Evolutionary conservation across 2,113 vertebrate genomes (phyloP).

Genomic region (Osmerus mordax): DNA sequence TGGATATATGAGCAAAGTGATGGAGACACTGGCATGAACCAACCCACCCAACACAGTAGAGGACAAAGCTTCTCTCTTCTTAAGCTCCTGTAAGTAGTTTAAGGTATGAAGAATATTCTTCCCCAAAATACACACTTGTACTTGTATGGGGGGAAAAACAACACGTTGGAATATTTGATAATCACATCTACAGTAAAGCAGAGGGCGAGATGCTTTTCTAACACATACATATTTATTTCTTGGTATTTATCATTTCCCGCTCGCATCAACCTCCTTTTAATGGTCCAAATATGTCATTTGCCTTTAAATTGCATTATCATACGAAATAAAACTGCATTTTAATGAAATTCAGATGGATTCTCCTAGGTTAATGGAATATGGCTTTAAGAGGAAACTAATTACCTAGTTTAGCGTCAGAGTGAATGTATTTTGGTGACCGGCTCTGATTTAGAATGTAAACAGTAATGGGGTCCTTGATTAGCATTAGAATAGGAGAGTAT

Average conservation of each 20-base stretch:
- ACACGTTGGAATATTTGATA: slow-evolving; percentile 58
- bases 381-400: slow-evolving; percentile 79
- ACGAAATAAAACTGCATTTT: slow-evolving; percentile 71
- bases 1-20: no score
- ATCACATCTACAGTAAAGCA: slow-evolving; percentile 47
- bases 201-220: slow-evolving; percentile 36
- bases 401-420: slow-evolving; percentile 68
- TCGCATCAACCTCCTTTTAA: slow-evolving; percentile 47
- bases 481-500: slow-evolving; percentile 77
- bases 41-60: background rate
- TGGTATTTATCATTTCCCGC: slow-evolving; percentile 38
- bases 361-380: slow-evolving; percentile 81
- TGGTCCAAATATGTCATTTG: slow-evolving; percentile 71
- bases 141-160: slow-evolving; percentile 26
- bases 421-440: slow-evolving; percentile 70
- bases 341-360: slow-evolving; percentile 74
- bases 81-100: slow-evolving; percentile 50
- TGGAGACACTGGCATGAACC: no score
- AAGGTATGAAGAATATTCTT: slow-evolving; percentile 27
- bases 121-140: slow-evolving; percentile 44
- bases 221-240: slow-evolving; percentile 49
- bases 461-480: slow-evolving; percentile 80
- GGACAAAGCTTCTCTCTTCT: background rate
- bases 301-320: slow-evolving; percentile 78
- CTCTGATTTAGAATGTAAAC: slow-evolving; percentile 76